Evolutionary conservation across 2,113 vertebrate genomes (phyloP).

Genomic region (Galbula dea): DNA sequence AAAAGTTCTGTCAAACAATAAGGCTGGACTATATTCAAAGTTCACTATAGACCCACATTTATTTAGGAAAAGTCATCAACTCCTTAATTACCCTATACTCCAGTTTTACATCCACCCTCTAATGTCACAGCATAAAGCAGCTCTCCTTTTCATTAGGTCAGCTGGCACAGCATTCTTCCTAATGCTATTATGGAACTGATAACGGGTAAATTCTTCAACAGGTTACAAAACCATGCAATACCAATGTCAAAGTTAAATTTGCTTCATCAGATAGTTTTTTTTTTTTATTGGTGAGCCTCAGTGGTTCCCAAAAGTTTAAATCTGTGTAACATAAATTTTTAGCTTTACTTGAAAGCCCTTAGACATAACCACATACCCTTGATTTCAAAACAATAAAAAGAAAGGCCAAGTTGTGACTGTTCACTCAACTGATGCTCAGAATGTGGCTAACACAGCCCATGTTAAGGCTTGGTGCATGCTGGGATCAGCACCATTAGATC

Average conservation of each 20-base stretch:
- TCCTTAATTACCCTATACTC: background rate
- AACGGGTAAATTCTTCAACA: background rate
- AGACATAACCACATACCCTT: fast-evolving
- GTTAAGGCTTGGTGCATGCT: background rate
- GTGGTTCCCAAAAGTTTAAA: background rate
- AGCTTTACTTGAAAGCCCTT: background rate
- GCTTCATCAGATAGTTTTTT: background rate
- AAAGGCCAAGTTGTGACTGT: background rate
- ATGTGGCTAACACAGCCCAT: background rate
- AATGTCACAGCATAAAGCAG: background rate
- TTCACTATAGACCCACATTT: background rate
- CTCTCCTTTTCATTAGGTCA: background rate
- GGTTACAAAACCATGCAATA: background rate
- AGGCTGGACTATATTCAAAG: background rate
- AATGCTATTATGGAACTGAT: background rate
- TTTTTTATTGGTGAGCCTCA: background rate
- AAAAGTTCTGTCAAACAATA: background rate
- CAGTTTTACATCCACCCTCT: background rate
- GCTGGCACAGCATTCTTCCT: background rate
- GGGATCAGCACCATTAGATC: background rate
- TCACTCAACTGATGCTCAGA: background rate
- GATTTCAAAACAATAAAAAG: background rate
- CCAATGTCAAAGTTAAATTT: background rate
- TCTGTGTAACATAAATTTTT: background rate
- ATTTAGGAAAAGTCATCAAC: background rate